Evolutionary conservation across 2,113 vertebrate species (phyloP).

Genomic region (Pantherophis guttatus): DNA sequence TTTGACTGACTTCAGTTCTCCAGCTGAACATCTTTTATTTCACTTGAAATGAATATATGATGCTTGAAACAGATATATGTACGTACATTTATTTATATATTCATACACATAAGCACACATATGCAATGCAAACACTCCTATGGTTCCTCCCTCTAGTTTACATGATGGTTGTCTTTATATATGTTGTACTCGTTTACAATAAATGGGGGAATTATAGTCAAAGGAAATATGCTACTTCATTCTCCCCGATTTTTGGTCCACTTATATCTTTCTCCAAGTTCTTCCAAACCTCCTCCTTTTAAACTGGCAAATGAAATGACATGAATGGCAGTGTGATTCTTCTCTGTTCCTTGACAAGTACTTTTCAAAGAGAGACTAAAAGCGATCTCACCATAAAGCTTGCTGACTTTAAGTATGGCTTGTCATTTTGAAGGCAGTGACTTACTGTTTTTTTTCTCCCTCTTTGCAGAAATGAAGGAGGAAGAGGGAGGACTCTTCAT

Average conservation of each 20-base stretch:
- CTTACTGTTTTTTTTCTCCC: too few relatives aligned
- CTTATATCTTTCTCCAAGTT: neutral
- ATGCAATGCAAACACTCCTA: neutral
- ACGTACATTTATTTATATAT: neutral
- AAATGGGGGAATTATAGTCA: neutral
- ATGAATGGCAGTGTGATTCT: neutral
- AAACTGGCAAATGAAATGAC: neutral
- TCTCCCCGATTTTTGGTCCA: neutral
- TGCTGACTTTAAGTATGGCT: neutral
- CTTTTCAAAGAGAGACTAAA: neutral
- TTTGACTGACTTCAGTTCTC: neutral
- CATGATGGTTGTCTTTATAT: neutral
- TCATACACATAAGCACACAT: neutral
- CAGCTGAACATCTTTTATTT: neutral
- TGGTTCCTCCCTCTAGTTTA: neutral
- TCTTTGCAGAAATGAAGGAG: neutral
- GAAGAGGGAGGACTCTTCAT: neutral
- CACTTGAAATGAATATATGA: too few relatives aligned
- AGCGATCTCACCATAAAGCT: neutral
- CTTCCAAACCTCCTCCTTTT: neutral
- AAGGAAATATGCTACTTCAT: neutral
- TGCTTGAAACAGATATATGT: neutral
- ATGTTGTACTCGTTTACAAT: neutral
- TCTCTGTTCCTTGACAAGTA: neutral
- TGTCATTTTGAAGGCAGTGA: neutral